A percentile compares a stretch with the other conserved stretches of the same genome.
These are phyloP conservation scores for Astur gentilis DNA, from an alignment of 2,113 vertebrate genomes.

Conservation along the genomic window DNA sequence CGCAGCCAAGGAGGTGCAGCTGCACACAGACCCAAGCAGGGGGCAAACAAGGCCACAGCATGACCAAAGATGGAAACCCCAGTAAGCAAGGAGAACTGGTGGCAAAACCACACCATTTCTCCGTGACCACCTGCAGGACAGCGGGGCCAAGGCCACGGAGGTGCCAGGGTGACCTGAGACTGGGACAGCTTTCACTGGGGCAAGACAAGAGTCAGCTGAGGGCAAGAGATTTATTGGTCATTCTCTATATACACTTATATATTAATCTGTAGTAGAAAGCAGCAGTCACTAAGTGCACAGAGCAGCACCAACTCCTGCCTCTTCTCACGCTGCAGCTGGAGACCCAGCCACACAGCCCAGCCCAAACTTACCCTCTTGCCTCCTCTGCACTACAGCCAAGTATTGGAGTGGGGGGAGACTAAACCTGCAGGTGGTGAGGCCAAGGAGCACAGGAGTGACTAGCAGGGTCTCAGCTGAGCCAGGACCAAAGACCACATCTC, in stretches of 20 bases:
- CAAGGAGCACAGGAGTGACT: not conserved
- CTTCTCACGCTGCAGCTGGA: not conserved
- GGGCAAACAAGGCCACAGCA: not conserved
- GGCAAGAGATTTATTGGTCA: conserved; percentile 30
- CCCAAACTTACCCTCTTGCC: not conserved
- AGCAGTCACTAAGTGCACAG: conserved; percentile 11
- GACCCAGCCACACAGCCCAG: not conserved
- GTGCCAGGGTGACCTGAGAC: not conserved
- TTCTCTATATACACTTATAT: conserved; percentile 24
- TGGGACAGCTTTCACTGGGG: not conserved
- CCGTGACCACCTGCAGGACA: not conserved
- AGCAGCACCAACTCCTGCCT: not conserved
- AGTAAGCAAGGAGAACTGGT: not conserved
- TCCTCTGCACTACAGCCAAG: not conserved
- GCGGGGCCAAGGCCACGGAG: not conserved
- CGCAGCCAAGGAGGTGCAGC: not conserved
- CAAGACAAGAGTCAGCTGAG: not conserved
- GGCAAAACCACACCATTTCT: not conserved
- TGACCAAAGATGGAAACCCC: not conserved
- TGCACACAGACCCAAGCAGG: not conserved
- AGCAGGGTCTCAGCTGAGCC: not conserved
- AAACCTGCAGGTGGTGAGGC: not conserved
- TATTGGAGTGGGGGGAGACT: fast-evolving
- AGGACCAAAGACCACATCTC: not conserved
- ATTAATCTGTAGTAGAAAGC: conserved; percentile 52